Evolutionary conservation across 2,113 vertebrate genomes (phyloP).

Genomic region (Fukomys damarensis): DNA sequence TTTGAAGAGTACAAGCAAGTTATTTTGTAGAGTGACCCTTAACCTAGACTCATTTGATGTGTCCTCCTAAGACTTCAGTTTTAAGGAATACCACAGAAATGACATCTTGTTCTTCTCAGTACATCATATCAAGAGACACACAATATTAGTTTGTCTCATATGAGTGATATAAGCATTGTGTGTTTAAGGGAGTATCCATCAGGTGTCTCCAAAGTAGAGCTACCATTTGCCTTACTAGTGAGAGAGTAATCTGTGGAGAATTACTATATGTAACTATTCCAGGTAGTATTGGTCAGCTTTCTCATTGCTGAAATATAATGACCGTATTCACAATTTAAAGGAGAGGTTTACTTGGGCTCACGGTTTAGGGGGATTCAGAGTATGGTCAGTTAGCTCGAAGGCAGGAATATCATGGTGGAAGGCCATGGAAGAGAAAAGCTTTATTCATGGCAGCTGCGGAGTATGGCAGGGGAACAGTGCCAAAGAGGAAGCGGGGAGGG

Average conservation of each 20-base stretch:
- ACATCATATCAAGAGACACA: not conserved
- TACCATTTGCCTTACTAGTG: not conserved
- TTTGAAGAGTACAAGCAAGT: not conserved
- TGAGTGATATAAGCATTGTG: not conserved
- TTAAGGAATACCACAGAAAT: not conserved
- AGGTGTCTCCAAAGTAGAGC: not conserved
- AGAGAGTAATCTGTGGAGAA: not conserved
- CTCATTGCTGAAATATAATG: not conserved
- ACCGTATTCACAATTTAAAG: not conserved
- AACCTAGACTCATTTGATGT: not conserved
- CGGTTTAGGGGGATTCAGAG: not conserved
- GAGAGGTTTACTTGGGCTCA: not conserved
- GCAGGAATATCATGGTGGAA: not conserved
- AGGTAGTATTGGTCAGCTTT: not conserved
- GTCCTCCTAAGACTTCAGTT: not conserved
- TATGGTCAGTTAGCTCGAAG: not conserved
- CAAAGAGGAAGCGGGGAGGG: not conserved
- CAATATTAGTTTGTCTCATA: not conserved
- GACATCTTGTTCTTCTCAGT: not conserved
- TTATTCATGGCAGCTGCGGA: not conserved
- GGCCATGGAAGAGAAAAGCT: not conserved
- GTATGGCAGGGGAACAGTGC: not conserved
- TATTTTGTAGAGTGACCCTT: conserved; percentile 40
- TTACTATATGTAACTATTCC: not conserved
- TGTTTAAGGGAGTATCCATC: not conserved